These are phyloP conservation scores for Rhabdomys pumilio DNA, from an alignment of 2,797 vertebrate species.

Conservation along the genomic window DNA sequence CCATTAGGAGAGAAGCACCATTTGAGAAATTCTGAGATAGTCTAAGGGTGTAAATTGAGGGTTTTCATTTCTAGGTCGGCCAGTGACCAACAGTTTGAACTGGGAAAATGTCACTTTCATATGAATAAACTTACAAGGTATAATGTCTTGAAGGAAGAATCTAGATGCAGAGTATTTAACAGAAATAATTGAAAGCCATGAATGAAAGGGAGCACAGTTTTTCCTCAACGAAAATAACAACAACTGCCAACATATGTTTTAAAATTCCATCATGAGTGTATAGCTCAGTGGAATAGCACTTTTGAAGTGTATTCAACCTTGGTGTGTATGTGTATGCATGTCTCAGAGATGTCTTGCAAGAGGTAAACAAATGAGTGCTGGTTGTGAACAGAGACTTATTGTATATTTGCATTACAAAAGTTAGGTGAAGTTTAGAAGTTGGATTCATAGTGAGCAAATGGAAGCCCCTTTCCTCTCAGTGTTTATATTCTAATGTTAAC, in stretches of 20 bases:
- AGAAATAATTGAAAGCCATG: slow-evolving; percentile 42
- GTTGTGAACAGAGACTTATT: not conserved
- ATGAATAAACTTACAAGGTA: slow-evolving; percentile 60
- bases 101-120: slow-evolving; percentile 69
- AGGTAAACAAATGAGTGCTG: not conserved
- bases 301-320: slow-evolving; percentile 35
- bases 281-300: not conserved
- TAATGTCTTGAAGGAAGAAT: slow-evolving; percentile 63
- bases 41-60: slow-evolving; percentile 70
- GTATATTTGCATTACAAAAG: not conserved
- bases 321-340: not conserved
- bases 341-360: not conserved
- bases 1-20: slow-evolving; percentile 36
- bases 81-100: slow-evolving; percentile 55
- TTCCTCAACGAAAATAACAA: slow-evolving; percentile 19
- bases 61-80: slow-evolving; percentile 42
- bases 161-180: slow-evolving; percentile 47
- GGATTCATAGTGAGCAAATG: not conserved
- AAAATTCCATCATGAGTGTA: slow-evolving; percentile 26
- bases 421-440: not conserved
- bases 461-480: not conserved
- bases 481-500: not conserved
- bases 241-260: not conserved
- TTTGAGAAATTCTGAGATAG: slow-evolving; percentile 68
- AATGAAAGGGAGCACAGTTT: slow-evolving; percentile 35